Conservation (phyloP, 2,113 vertebrate genomes). For the Melospiza georgiana region DNA sequence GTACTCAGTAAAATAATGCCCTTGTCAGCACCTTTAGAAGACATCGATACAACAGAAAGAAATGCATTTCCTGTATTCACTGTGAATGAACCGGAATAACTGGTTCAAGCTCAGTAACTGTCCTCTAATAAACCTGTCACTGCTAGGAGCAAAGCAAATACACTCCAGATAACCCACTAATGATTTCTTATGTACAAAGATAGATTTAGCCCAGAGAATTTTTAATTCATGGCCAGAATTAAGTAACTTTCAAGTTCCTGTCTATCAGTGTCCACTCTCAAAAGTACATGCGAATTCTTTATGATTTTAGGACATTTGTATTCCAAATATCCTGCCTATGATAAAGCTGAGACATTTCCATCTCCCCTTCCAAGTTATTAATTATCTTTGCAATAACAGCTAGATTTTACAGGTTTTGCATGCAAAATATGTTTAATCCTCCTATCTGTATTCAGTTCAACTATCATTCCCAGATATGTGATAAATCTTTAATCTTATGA, state of each 20-base stretch:
- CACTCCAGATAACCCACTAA: background rate
- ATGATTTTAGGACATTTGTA: background rate
- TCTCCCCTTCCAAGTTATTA: background rate
- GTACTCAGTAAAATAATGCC: background rate
- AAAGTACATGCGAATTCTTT: background rate
- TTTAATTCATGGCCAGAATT: background rate
- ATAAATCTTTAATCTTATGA: background rate
- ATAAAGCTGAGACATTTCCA: background rate
- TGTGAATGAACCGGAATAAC: background rate
- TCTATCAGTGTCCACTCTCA: background rate
- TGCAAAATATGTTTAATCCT: background rate
- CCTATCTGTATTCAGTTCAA: background rate
- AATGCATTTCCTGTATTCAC: background rate
- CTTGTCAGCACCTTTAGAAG: conserved; percentile 18
- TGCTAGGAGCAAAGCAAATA: background rate
- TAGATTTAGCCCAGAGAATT: background rate
- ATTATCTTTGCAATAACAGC: background rate
- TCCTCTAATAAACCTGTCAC: background rate
- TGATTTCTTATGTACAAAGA: background rate
- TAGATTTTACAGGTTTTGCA: background rate
- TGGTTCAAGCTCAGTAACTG: background rate
- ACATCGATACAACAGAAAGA: conserved; percentile 1
- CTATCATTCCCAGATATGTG: background rate
- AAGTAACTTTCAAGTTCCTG: background rate
- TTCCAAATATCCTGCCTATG: background rate